Evolutionary conservation across 2,797 vertebrate genomes (phyloP).

Genomic region (Furcifer pardalis): DNA sequence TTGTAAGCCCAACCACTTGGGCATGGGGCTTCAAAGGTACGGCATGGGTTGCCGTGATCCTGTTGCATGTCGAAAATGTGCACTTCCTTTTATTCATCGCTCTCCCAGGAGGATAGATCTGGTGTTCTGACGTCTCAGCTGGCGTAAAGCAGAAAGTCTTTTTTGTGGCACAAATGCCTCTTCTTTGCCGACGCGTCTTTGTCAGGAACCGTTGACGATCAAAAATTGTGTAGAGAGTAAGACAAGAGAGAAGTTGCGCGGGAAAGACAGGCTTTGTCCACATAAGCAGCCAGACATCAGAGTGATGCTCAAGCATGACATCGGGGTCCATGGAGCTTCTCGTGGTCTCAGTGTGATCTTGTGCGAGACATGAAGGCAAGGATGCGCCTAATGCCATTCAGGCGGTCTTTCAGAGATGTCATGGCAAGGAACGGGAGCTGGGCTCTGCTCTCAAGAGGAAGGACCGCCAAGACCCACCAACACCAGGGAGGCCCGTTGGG

Average conservation of each 20-base stretch:
- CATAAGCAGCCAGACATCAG: slow-evolving; percentile 39
- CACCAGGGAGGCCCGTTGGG: slow-evolving; percentile 84
- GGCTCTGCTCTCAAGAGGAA: slow-evolving; percentile 82
- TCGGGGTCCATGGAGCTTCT: slow-evolving; percentile 38
- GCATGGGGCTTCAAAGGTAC: too few relatives aligned
- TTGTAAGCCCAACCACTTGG: too few relatives aligned
- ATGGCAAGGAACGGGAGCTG: slow-evolving; percentile 84
- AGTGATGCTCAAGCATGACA: slow-evolving; percentile 37
- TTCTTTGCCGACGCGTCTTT: neutral
- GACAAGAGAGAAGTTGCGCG: neutral
- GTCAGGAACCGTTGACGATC: neutral
- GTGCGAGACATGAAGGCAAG: slow-evolving; percentile 78
- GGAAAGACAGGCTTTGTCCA: neutral
- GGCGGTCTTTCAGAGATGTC: slow-evolving; percentile 80
- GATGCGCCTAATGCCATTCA: slow-evolving; percentile 79
- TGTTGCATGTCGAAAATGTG: neutral
- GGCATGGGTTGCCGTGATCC: too few relatives aligned
- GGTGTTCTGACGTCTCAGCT: neutral
- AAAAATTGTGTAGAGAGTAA: neutral
- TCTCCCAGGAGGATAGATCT: too few relatives aligned
- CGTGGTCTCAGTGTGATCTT: slow-evolving; percentile 64
- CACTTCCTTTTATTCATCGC: neutral
- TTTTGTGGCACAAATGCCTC: neutral
- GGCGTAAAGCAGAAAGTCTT: neutral
- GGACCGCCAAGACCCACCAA: slow-evolving; percentile 84